Evolutionary conservation across 2,113 vertebrate genomes (phyloP).

Genomic region (Eulemur rufifrons): DNA sequence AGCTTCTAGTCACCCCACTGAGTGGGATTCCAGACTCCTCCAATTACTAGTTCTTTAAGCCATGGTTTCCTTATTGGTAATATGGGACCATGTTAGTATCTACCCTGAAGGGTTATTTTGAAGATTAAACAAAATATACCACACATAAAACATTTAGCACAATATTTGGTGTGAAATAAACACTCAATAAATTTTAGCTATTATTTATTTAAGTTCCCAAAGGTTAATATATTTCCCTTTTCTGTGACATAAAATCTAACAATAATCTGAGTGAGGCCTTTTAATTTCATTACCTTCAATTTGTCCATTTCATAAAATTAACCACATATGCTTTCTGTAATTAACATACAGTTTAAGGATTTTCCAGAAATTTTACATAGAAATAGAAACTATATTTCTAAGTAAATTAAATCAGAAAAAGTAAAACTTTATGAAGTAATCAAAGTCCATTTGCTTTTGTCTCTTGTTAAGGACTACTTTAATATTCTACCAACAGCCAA

Average conservation of each 20-base stretch:
- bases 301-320: slow-evolving; percentile 51
- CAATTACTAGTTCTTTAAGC: background rate
- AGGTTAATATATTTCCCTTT: slow-evolving; percentile 15
- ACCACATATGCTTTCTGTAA: background rate
- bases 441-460: background rate
- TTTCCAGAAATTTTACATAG: slow-evolving; percentile 25
- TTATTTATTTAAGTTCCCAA: slow-evolving; percentile 41
- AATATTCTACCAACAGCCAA: slow-evolving; percentile 35
- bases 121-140: slow-evolving; percentile 19
- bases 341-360: background rate
- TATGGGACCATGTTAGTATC: background rate
- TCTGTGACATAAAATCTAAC: background rate
- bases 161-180: slow-evolving; percentile 39
- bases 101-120: background rate
- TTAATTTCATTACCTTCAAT: slow-evolving; percentile 33
- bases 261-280: slow-evolving; percentile 4
- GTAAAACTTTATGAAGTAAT: slow-evolving; percentile 28
- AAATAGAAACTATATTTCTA: slow-evolving; percentile 37
- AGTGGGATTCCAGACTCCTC: background rate
- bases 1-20: background rate
- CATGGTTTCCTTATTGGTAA: slow-evolving; percentile 5
- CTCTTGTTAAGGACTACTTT: slow-evolving; percentile 25
- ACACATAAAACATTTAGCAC: slow-evolving; percentile 23
- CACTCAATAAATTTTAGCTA: slow-evolving; percentile 24
- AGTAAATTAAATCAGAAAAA: slow-evolving; percentile 39